phyloP scores from a whole-genome alignment of 1,140 invertebrate species.

The Eumaeus atala region DNA sequence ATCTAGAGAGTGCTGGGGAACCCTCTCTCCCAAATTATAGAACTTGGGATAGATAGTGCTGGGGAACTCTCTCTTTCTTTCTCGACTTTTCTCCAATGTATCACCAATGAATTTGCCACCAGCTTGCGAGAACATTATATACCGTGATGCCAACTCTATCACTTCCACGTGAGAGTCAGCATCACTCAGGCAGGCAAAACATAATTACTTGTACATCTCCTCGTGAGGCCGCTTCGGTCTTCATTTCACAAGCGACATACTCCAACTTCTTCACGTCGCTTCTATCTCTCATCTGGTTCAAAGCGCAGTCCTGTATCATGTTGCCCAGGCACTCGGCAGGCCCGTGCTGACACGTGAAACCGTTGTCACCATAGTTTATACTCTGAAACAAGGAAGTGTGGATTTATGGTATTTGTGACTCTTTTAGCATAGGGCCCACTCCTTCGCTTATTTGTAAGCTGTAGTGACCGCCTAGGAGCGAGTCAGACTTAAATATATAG shows the following conservation, averaged over 20 bases:
- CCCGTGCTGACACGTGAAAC: conserved; percentile 59
- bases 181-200: neutral
- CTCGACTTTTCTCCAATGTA: too few relatives aligned
- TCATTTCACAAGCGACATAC: conserved; percentile 58
- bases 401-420: neutral
- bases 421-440: neutral
- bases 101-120: too few relatives aligned
- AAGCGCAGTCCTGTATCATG: conserved; percentile 52
- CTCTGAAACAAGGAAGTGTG: conserved; percentile 39
- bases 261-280: conserved; percentile 34
- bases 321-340: conserved; percentile 53
- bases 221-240: conserved; percentile 31
- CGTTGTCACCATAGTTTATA: conserved; percentile 42
- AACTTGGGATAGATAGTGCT: too few relatives aligned
- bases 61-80: too few relatives aligned
- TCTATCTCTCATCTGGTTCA: conserved; percentile 33
- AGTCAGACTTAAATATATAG: too few relatives aligned
- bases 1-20: too few relatives aligned
- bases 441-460: too few relatives aligned
- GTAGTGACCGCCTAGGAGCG: too few relatives aligned
- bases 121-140: too few relatives aligned
- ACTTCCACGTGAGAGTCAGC: too few relatives aligned
- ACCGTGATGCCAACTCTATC: too few relatives aligned
- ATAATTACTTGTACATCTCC: conserved; percentile 39
- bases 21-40: too few relatives aligned